Base-by-base conservation (phyloP, 2,888 invertebrate genomes). In the Oligia latruncula region DNA sequence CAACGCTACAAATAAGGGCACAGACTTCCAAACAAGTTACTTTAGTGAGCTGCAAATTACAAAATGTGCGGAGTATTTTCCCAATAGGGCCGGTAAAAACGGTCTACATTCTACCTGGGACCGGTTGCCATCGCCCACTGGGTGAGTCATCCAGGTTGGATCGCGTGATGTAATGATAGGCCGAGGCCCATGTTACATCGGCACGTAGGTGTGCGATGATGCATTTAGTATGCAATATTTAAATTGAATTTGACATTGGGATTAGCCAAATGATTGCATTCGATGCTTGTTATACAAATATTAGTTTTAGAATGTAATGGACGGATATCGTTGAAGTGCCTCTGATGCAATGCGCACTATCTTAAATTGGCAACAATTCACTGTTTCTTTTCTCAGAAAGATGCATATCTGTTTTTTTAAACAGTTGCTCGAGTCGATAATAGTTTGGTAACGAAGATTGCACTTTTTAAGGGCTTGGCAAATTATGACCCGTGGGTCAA, bases 121-220 rank as follows among this genome's bases (percentile, higher is more conserved):
- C 91, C 89, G 91, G 90, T 91, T 88, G 80, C 76, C 83, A 88
- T 86, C 90, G 90, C 87, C 87, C 83, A 89, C 86, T 20, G 89
- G 71, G 78, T 92, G 92, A 92, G 81, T 92, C 92, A 92, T 88
- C 86, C 90, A 89, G 89, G 89, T 77, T 80, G 84, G 66, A 80
- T 87, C 70, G 85, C 62, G 87, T 87, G 90, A 93, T 90, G 92
- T 85, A 92, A 93, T 85, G 81, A 83, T 89, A 90, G 84, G 85
- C 82, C 81, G 86, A 85, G 73, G 23, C 65, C 78, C 78, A 86
- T 74, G 75, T 65, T 76, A 76, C 72, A 65, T 78, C 17, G 71
- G 52, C 29, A 77, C 58, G 87, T 87, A 83, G 88, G 87, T 64
- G 86, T 83, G 62, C 60, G 82, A 84, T 88, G 85, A 87, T 86